phyloP scores from a whole-genome alignment of 2,113 vertebrate genomes.

The Prolemur simus region DNA sequence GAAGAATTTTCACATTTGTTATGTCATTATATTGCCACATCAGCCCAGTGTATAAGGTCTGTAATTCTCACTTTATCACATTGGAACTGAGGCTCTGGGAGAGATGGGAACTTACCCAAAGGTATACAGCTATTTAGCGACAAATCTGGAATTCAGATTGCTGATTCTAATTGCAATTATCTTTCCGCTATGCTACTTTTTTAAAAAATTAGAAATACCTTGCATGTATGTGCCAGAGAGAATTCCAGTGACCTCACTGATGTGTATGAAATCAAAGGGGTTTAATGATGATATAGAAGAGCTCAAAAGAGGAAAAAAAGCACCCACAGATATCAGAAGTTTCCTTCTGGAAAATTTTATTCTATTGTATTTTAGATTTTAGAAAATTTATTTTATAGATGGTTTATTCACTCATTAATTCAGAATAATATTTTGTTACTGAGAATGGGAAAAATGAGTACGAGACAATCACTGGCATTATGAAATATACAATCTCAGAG shows the following conservation, averaged over 20 bases:
- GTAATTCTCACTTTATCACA: not conserved
- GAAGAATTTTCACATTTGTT: not conserved
- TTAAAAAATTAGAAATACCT: not conserved
- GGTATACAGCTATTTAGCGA: not conserved
- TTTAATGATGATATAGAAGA: not conserved
- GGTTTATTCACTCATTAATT: not conserved
- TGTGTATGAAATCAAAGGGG: not conserved
- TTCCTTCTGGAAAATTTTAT: not conserved
- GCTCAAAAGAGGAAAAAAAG: not conserved
- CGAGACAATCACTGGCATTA: not conserved
- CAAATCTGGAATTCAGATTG: not conserved
- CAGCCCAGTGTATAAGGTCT: not conserved
- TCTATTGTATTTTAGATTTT: conserved; percentile 19
- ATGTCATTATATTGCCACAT: not conserved
- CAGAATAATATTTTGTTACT: not conserved
- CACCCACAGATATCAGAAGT: not conserved
- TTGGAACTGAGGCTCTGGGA: not conserved
- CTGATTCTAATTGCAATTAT: not conserved
- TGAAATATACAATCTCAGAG: not conserved
- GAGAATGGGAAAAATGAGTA: not conserved
- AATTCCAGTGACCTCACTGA: not conserved
- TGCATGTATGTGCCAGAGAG: not conserved
- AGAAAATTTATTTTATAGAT: not conserved
- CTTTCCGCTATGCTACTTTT: not conserved
- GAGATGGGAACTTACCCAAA: not conserved